Percentiles rank a stretch among this genome's conserved stretches.
These are phyloP conservation scores for Danio albolineatus DNA, from an alignment of 2,797 vertebrate species.

Conservation along the genomic window DNA sequence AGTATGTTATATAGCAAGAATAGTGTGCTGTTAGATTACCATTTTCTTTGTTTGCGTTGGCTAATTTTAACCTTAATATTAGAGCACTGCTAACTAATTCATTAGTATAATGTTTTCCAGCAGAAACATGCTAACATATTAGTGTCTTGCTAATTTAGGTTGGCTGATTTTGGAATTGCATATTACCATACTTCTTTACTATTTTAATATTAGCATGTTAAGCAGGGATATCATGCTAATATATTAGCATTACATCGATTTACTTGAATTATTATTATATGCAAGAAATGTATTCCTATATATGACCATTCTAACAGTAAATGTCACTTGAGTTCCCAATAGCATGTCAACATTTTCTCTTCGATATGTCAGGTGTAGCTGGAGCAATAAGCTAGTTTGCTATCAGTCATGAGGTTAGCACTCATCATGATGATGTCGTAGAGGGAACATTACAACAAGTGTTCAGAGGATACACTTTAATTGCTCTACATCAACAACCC, in stretches of 20 bases:
- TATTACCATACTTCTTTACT: neutral
- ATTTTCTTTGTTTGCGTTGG: too few relatives aligned
- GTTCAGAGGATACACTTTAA: conserved; percentile 49
- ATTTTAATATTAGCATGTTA: neutral
- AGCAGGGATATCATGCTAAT: neutral
- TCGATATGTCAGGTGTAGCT: neutral
- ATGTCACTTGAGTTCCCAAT: neutral
- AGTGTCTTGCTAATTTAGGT: neutral
- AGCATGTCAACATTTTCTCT: neutral
- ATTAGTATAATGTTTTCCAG: neutral
- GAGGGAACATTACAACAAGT: conserved; percentile 32
- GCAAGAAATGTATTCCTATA: too few relatives aligned
- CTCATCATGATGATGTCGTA: conserved; percentile 21
- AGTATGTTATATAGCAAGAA: too few relatives aligned
- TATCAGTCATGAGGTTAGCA: neutral
- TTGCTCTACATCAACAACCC: conserved; percentile 54
- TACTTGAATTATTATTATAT: too few relatives aligned
- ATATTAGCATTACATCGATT: neutral
- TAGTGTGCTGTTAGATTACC: too few relatives aligned
- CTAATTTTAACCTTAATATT: too few relatives aligned
- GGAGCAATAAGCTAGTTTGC: neutral
- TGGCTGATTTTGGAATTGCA: neutral
- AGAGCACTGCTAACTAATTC: too few relatives aligned
- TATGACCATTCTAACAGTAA: neutral
- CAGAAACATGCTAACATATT: neutral